phyloP scores from a whole-genome alignment of 2,797 vertebrate genomes.

The Linurgus olivaceus region DNA sequence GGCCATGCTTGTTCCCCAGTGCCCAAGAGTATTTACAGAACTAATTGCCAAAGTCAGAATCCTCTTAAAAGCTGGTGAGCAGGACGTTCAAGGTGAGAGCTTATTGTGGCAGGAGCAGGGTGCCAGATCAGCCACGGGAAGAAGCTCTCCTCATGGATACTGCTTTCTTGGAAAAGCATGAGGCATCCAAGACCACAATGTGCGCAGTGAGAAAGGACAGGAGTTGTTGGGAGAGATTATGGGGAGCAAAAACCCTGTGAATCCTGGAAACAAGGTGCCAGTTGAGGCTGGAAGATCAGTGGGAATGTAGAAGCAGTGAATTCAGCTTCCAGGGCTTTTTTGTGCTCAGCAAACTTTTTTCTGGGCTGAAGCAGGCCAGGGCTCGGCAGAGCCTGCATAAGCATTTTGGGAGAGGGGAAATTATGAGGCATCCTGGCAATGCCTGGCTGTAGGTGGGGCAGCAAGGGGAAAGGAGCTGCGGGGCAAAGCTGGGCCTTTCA shows the following conservation, averaged over 20 bases:
- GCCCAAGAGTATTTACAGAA: not conserved
- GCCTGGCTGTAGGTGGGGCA: not conserved
- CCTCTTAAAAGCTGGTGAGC: not conserved
- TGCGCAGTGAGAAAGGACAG: not conserved
- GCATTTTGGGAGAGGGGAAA: not conserved
- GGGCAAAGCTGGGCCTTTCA: not conserved
- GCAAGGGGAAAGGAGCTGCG: not conserved
- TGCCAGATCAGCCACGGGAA: fast-evolving
- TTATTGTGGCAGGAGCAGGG: not conserved
- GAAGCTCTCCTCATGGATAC: fast-evolving
- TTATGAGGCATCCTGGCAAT: constrained; percentile 37
- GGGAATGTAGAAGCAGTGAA: not conserved
- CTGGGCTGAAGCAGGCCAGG: not conserved
- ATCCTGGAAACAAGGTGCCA: not conserved
- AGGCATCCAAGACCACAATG: fast-evolving
- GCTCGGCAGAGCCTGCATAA: not conserved
- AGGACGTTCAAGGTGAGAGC: not conserved
- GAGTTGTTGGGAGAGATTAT: not conserved
- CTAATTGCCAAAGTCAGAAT: not conserved
- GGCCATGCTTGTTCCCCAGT: not conserved
- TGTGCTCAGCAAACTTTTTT: not conserved
- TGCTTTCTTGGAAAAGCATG: not conserved
- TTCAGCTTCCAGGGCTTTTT: not conserved
- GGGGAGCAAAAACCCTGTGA: not conserved
- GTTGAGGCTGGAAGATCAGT: not conserved